phyloP scores from a whole-genome alignment of 2,113 vertebrate species.

The Panthera tigris region DNA sequence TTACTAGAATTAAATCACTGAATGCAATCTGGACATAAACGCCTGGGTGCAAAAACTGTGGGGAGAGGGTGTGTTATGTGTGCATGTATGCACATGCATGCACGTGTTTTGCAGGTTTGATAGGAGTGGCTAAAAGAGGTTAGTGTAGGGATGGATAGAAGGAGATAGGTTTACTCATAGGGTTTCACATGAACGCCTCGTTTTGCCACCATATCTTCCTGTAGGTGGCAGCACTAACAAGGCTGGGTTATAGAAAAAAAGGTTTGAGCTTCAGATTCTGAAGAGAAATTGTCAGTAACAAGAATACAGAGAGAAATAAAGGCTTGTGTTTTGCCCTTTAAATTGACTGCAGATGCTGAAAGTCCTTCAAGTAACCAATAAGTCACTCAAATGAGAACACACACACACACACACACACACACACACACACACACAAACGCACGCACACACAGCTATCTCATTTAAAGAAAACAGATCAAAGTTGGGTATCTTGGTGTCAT shows the following conservation, averaged over 20 bases:
- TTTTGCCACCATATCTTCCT: constrained; percentile 60
- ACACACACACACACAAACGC: neutral
- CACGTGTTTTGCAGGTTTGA: neutral
- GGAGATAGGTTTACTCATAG: rapidly evolving
- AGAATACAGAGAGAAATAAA: neutral
- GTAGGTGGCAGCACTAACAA: constrained; percentile 72
- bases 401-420: neutral
- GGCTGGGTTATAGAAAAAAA: constrained; percentile 47
- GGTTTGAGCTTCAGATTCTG: neutral
- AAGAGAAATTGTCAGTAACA: constrained; percentile 30
- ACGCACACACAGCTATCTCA: neutral
- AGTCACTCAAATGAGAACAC: neutral
- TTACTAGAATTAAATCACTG: constrained; percentile 56
- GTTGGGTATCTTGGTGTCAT: neutral
- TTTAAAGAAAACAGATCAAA: constrained; percentile 39
- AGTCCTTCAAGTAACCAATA: neutral
- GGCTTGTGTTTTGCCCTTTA: neutral
- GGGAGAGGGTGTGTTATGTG: neutral
- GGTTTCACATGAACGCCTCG: neutral
- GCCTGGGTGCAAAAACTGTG: constrained; percentile 34
- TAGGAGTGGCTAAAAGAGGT: neutral
- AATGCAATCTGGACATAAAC: constrained; percentile 52
- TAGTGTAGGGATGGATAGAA: neutral
- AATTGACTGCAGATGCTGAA: neutral
- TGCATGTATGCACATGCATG: neutral